Evolutionary conservation across 2,888 invertebrate species (phyloP).

Genomic region (Drosophila tanythrix): DNA sequence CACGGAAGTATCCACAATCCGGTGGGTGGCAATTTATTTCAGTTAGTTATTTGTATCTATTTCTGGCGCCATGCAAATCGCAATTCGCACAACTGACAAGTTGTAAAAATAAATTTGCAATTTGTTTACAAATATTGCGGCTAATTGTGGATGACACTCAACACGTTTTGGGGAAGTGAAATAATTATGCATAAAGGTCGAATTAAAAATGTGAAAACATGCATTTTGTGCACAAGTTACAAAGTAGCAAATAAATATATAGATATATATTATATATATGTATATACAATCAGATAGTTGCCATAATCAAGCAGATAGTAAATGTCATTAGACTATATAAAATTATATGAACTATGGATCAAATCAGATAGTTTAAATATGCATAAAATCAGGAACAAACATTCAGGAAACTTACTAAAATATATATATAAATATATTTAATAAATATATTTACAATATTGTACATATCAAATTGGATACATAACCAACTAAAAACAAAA

Average conservation of each 20-base stretch:
- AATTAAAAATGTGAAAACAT: neutral
- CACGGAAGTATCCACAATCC: constrained; percentile 62
- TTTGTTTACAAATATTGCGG: constrained; percentile 37
- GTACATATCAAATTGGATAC: neutral
- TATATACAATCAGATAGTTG: neutral
- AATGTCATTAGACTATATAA: neutral
- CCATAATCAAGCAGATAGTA: neutral
- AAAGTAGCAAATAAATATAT: neutral
- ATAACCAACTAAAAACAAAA: neutral
- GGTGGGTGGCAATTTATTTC: constrained; percentile 58
- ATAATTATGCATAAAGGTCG: neutral
- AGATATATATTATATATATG: neutral
- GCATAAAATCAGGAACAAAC: neutral
- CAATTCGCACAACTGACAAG: constrained; percentile 68
- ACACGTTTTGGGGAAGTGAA: constrained; percentile 6
- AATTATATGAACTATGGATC: neutral
- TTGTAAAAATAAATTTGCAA: constrained; percentile 34
- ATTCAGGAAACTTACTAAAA: neutral
- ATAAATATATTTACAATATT: neutral
- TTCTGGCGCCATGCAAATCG: constrained; percentile 52
- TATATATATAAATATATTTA: neutral
- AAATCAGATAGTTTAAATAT: neutral
- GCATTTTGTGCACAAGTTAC: neutral
- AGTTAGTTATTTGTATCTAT: constrained; percentile 39
- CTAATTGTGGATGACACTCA: constrained; percentile 1